Evolutionary conservation across 1,140 invertebrate genomes (phyloP).

Genomic region (Chymomyza costata): DNA sequence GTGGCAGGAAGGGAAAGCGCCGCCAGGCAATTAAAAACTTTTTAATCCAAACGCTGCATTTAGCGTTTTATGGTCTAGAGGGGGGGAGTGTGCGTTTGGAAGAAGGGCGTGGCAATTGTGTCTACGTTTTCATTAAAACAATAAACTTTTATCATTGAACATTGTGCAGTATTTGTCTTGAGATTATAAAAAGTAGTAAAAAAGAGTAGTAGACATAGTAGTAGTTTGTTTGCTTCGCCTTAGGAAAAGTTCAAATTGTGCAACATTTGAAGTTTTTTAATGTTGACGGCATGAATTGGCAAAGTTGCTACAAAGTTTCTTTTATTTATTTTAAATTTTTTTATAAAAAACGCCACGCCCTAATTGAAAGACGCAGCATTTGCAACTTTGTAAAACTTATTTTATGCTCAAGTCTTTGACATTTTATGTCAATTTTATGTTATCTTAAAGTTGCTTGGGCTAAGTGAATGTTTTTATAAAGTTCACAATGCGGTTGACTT

Average conservation of each 20-base stretch:
- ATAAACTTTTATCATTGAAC: conserved; percentile 10
- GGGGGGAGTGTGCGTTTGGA: too few relatives aligned
- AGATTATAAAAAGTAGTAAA: background rate
- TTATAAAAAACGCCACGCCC: too few relatives aligned
- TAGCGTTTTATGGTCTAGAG: too few relatives aligned
- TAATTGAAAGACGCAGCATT: too few relatives aligned
- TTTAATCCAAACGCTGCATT: conserved; percentile 27
- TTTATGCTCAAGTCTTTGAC: too few relatives aligned
- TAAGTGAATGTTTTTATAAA: too few relatives aligned
- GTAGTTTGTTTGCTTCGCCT: background rate
- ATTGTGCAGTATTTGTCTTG: background rate
- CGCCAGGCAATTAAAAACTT: conserved; percentile 59
- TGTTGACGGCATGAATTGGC: conserved; percentile 12
- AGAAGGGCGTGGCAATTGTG: conserved; percentile 22
- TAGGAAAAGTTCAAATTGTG: conserved; percentile 14
- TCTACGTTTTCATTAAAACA: conserved; percentile 22
- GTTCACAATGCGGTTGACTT: too few relatives aligned
- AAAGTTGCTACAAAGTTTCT: conserved; percentile 19
- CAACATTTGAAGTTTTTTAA: conserved; percentile 27
- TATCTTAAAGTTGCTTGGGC: too few relatives aligned
- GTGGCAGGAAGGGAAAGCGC: conserved; percentile 18
- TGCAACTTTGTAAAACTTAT: too few relatives aligned
- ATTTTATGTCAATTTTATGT: too few relatives aligned
- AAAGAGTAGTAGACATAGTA: background rate
- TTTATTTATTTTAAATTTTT: too few relatives aligned